Evolutionary conservation across 2,797 vertebrate species (phyloP).

Genomic region (Anas flavirostris): DNA sequence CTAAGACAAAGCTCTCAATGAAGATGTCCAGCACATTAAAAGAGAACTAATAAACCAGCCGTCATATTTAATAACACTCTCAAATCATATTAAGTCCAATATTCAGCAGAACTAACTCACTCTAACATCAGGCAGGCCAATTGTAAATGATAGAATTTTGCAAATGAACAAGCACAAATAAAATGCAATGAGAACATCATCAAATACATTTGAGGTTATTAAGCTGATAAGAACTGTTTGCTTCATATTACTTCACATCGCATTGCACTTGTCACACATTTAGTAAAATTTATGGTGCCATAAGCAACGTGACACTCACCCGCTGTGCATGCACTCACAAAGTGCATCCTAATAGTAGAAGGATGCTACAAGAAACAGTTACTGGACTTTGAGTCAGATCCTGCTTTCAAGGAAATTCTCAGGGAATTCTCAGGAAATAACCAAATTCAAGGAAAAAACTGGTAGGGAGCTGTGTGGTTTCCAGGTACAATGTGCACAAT

Average conservation of each 20-base stretch:
- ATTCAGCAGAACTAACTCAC: constrained; percentile 14
- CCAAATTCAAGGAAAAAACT: not conserved
- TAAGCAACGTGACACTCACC: not conserved
- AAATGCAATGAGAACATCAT: constrained; percentile 23
- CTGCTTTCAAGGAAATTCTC: not conserved
- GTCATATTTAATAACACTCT: not conserved
- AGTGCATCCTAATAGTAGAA: not conserved
- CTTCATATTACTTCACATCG: not conserved
- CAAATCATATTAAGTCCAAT: constrained; percentile 26
- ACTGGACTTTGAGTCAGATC: not conserved
- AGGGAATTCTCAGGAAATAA: not conserved
- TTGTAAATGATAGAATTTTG: constrained; percentile 38
- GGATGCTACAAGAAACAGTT: not conserved
- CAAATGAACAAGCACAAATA: constrained; percentile 29
- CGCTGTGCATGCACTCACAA: not conserved
- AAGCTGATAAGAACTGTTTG: not conserved
- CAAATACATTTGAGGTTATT: not conserved
- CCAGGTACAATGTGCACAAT: not conserved
- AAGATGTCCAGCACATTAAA: not conserved
- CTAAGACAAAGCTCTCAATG: not conserved
- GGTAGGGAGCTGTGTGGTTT: not conserved
- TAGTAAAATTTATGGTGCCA: not conserved
- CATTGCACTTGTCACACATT: not conserved
- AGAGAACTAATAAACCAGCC: not conserved
- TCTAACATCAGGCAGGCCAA: constrained; percentile 3